These are phyloP conservation scores for Trematocara nigrifrons DNA, from an alignment of 2,113 vertebrate genomes.

Conservation along the genomic window DNA sequence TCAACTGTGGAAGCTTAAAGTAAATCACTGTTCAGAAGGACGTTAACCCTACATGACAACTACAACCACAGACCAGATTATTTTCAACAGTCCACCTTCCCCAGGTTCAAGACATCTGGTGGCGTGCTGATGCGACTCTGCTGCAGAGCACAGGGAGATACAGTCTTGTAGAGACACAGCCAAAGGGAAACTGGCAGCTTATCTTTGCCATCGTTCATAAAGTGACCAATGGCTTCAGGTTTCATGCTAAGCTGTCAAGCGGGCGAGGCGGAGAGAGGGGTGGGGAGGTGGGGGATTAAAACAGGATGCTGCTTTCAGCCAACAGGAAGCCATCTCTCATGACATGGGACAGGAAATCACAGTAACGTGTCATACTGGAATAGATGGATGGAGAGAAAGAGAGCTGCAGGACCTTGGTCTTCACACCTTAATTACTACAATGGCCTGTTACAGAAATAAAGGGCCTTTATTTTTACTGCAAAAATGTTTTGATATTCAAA, in stretches of 20 bases:
- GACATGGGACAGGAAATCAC: conserved; percentile 22
- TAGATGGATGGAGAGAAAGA: neutral
- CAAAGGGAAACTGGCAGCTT: conserved; percentile 19
- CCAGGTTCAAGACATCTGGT: neutral
- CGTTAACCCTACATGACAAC: conserved; percentile 37
- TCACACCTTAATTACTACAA: neutral
- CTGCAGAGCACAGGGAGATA: conserved; percentile 25
- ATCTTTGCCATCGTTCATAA: conserved; percentile 50
- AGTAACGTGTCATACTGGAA: neutral
- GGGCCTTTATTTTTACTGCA: neutral
- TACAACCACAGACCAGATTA: conserved; percentile 30
- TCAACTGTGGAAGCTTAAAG: neutral
- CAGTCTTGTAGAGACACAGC: conserved; percentile 8
- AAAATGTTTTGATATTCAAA: neutral
- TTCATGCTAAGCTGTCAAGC: conserved; percentile 12
- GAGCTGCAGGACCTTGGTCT: neutral
- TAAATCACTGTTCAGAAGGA: conserved; percentile 27
- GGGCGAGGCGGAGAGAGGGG: neutral
- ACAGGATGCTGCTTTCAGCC: neutral
- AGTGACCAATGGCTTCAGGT: conserved; percentile 19
- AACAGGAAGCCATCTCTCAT: conserved; percentile 35
- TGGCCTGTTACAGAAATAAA: neutral
- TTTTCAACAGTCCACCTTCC: conserved; percentile 26
- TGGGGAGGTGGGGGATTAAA: neutral
- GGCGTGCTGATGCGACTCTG: conserved; percentile 6